Evolutionary conservation across 2,113 vertebrate species (phyloP), one percentile per base, ranked within the genome.

Genomic region (Xiphorhynchus elegans): DNA sequence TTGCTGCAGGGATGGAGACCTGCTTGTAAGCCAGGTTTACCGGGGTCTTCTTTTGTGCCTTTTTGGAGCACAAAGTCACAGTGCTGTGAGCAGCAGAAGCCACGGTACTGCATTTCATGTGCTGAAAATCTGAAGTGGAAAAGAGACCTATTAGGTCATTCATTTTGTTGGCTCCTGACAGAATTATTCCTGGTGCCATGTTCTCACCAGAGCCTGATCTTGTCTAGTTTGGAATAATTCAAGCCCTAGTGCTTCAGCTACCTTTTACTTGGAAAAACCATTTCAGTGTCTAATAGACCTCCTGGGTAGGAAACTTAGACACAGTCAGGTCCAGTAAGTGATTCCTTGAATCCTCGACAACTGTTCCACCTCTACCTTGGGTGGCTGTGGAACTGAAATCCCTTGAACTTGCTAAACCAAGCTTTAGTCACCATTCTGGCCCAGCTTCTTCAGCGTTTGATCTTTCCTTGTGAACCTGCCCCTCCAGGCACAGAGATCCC

Each of bases 231-330:
- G 47, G 77, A 74, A 58, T 86, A 80, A 87, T 56, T 78, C 63
- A 59, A 90, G 11, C 35, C 53, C 44, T 70, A 55, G 63, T 73
- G 29, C 55, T 83, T 76, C 79, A 80, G 74, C 47, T 82, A 23
- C 91, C 46, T 93, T 88, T 39, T 29, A 59, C 79, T 81, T 88
- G 90, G 95, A 91, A 96, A 93, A 96, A 89, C 5, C 35, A 74
- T 93, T 91, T 84, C 75, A 33, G 47, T 52, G 75, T 89, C 79
- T 53, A 47, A 33, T 13, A 63, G 85, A 92, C 68, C 90, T 95
- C 42, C 75, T 78, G 79, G 52, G 33, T 49, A 81, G 95, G 90
- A 94, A 95, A 93, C 35, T 92, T 59, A 28, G 78, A 20, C 89
- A 72, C 40, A 50, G 59, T 2, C 53, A 60, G 64, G 64, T 62